A percentile compares a stretch with the other conserved stretches of the same genome.
Evolutionary conservation across 2,888 invertebrate species (phyloP).

Genomic region (Kuschelorhynchus macadamiae): DNA sequence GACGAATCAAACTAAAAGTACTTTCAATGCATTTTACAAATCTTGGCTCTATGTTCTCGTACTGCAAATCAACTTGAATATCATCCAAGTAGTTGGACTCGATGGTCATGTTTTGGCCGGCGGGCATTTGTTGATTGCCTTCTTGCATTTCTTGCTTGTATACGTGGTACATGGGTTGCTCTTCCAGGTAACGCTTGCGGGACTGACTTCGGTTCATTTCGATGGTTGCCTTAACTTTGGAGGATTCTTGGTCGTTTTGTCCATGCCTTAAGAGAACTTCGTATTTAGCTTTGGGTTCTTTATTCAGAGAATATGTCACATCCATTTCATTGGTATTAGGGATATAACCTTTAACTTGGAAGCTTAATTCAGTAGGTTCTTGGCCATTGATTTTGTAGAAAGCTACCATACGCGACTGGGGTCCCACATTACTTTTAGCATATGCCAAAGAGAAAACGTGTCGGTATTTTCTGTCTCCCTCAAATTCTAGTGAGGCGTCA

Average conservation of each 20-base stretch:
- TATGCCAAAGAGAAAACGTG: conserved; percentile 72
- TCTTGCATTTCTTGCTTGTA: conserved; percentile 71
- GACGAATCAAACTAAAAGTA: conserved; percentile 68
- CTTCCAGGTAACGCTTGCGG: conserved; percentile 69
- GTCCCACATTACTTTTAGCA: conserved; percentile 73
- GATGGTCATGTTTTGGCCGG: conserved; percentile 73
- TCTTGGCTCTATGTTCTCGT: conserved; percentile 70
- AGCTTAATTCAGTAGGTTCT: conserved; percentile 69
- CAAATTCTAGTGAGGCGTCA: conserved; percentile 72
- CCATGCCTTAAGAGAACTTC: conserved; percentile 72
- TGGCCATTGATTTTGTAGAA: conserved; percentile 67
- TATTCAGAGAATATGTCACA: conserved; percentile 71
- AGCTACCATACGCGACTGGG: conserved; percentile 71
- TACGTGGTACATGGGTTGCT: conserved; percentile 68
- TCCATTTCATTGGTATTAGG: conserved; percentile 72
- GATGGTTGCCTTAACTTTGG: conserved; percentile 62
- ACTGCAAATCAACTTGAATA: conserved; percentile 69
- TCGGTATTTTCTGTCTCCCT: conserved; percentile 70
- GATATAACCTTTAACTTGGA: conserved; percentile 68
- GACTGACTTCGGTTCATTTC: conserved; percentile 70
- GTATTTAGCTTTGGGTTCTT: conserved; percentile 70
- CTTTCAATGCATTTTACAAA: conserved; percentile 69
- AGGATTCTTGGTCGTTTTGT: conserved; percentile 62
- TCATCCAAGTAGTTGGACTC: conserved; percentile 72
- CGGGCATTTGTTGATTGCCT: conserved; percentile 72